Evolutionary conservation across 30 jellyfish, hydroid and myxozoan species (phyloP), one percentile per base, ranked within the genome.

Genomic region (Nemopilema nomurai): DNA sequence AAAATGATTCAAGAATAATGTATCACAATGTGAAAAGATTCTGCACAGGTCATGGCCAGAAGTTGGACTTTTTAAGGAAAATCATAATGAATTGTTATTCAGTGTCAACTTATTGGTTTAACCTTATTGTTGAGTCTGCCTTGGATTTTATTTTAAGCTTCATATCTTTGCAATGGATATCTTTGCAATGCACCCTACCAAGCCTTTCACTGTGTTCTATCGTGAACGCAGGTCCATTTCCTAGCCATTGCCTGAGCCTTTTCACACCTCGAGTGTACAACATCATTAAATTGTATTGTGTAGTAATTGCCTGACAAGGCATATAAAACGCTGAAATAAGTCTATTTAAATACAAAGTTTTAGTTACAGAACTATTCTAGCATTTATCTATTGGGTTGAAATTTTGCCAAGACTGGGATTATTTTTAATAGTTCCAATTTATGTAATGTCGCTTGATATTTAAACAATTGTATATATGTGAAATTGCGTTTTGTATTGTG

Each of bases 361-460:
- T 83, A 83, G 91, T 80, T 70, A 65, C 86, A 80, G 81, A 69
- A 51, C 83, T 51, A 53, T 65, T 64, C 77, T 31, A 81, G 57
- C 90, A 66, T 83, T 76, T 73, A 79, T 20, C 53, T 79, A 83
- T 83, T 83, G 91, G 91, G 91, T 83, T 83, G 77, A 77, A 41
- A 77, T 77, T 77, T 76, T 77, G 78, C 28, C 87, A 83, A 65
- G 72, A 71, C 76, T 28, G 91, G 86, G 62, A 69, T 83, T 71
- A 80, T 83, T 83, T 79, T 83, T 83, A 83, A 83, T 83, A 71
- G 91, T 83, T 83, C 86, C 82, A 83, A 71, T 83, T 83, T 83
- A 76, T 49, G 91, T 71, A 70, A 69, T 83, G 87, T 77, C 77
- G 82, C 85, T 83, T 83, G 86, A 63, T 83, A 83, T 83, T 71